Conservation (phyloP, 2,113 vertebrate species). For the Halichoeres trimaculatus region DNA sequence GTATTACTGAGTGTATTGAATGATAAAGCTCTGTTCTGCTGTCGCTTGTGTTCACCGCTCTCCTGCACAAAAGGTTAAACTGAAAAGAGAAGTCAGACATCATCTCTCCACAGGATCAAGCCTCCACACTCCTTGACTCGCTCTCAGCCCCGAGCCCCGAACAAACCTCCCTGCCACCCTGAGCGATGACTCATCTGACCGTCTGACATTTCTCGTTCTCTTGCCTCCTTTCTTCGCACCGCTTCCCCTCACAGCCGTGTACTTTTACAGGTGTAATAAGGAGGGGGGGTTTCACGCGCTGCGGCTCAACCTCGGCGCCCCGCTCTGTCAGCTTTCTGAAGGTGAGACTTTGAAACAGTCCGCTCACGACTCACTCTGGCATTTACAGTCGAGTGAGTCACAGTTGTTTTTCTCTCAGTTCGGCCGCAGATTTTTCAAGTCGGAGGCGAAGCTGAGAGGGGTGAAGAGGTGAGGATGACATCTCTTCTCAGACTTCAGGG, state of each 20-base stretch:
- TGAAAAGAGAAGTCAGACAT: background rate
- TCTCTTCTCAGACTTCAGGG: constrained; percentile 12
- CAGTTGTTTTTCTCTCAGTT: background rate
- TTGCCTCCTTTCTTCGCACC: constrained; percentile 12
- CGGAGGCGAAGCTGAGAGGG: constrained; percentile 10
- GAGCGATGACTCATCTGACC: constrained; percentile 29
- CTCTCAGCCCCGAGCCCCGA: background rate
- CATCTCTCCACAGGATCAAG: background rate
- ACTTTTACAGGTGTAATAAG: constrained; percentile 35
- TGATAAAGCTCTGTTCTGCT: too few relatives aligned
- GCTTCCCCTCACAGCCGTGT: constrained; percentile 6
- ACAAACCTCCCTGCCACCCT: background rate
- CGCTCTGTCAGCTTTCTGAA: constrained; percentile 1
- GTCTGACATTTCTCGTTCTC: constrained; percentile 7
- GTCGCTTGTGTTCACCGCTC: too few relatives aligned
- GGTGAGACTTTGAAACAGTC: constrained; percentile 16
- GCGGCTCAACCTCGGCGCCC: background rate
- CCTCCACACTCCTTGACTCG: background rate
- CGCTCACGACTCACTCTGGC: constrained; percentile 13
- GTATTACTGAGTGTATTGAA: too few relatives aligned
- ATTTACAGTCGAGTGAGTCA: constrained; percentile 42
- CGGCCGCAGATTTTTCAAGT: constrained; percentile 5
- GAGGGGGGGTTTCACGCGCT: constrained; percentile 1
- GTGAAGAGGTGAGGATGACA: constrained; percentile 12
- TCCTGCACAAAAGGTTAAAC: background rate